Evolutionary conservation across 2,113 vertebrate genomes (phyloP).

Genomic region (Noturus placidus): DNA sequence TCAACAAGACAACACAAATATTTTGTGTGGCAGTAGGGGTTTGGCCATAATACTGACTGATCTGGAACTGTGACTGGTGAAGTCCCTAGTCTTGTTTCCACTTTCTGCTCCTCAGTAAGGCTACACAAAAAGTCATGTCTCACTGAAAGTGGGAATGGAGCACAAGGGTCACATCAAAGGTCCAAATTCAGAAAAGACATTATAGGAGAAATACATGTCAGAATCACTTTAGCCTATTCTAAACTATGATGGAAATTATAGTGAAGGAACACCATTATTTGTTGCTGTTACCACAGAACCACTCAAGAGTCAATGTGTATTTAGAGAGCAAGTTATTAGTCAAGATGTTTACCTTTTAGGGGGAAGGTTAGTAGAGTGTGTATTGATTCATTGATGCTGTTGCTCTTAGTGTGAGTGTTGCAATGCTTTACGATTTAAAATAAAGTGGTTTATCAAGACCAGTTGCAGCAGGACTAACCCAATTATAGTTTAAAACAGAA

Average conservation of each 20-base stretch:
- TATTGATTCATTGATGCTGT: constrained; percentile 22
- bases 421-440: constrained; percentile 12
- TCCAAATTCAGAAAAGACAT: neutral
- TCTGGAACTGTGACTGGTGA: constrained; percentile 9
- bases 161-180: neutral
- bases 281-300: neutral
- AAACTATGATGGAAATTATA: constrained; percentile 26
- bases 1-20: constrained; percentile 62
- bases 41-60: constrained; percentile 46
- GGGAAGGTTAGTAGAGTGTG: neutral
- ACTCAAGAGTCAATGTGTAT: constrained; percentile 9
- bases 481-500: neutral
- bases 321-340: constrained; percentile 22
- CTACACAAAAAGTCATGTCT: constrained; percentile 3
- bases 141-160: neutral
- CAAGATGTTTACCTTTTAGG: constrained; percentile 23
- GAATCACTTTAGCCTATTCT: neutral
- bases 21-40: constrained; percentile 51
- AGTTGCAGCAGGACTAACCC: neutral
- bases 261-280: neutral
- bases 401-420: neutral
- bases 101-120: constrained; percentile 24
- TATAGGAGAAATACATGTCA: constrained; percentile 1
- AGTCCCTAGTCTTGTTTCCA: constrained; percentile 16
- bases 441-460: neutral